Evolutionary conservation across 2,888 invertebrate genomes (phyloP).

Genomic region (Linnaemya tessellans): DNA sequence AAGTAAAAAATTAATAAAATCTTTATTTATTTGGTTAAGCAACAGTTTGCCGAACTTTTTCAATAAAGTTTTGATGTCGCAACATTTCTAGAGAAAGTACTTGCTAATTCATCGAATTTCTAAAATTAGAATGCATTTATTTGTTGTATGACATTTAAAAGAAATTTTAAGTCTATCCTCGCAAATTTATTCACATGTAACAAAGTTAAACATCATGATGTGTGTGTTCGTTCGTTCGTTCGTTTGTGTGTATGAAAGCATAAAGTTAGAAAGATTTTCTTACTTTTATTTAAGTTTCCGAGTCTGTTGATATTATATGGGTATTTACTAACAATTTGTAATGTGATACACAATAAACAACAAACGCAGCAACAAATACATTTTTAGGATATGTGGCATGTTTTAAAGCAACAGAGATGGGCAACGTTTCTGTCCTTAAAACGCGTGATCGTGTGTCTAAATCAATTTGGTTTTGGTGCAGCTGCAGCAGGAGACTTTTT

Average conservation of each 20-base stretch:
- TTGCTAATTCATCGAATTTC: too few relatives aligned
- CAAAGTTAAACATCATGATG: slow-evolving; percentile 32
- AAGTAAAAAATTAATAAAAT: too few relatives aligned
- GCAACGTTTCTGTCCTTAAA: neutral
- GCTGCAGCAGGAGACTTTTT: too few relatives aligned
- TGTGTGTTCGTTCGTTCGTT: neutral
- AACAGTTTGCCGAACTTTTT: too few relatives aligned
- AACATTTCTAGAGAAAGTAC: too few relatives aligned
- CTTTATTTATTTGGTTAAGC: too few relatives aligned
- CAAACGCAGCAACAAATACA: slow-evolving; percentile 8
- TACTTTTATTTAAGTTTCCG: slow-evolving; percentile 47
- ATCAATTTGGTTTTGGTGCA: too few relatives aligned
- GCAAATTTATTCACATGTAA: neutral
- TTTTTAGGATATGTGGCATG: neutral
- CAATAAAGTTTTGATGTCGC: too few relatives aligned
- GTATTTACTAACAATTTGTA: slow-evolving; percentile 64
- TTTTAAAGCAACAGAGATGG: neutral
- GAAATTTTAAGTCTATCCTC: neutral
- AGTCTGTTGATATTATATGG: slow-evolving; percentile 49
- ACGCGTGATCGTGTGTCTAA: neutral
- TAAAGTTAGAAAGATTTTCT: slow-evolving; percentile 45
- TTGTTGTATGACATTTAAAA: neutral
- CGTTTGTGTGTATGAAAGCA: neutral
- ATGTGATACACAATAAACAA: slow-evolving; percentile 54
- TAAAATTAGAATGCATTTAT: too few relatives aligned